A percentile compares a stretch with the other conserved stretches of the same genome.
These are phyloP conservation scores for Ptilonorhynchus violaceus DNA, from an alignment of 2,113 vertebrate genomes.

Conservation along the genomic window DNA sequence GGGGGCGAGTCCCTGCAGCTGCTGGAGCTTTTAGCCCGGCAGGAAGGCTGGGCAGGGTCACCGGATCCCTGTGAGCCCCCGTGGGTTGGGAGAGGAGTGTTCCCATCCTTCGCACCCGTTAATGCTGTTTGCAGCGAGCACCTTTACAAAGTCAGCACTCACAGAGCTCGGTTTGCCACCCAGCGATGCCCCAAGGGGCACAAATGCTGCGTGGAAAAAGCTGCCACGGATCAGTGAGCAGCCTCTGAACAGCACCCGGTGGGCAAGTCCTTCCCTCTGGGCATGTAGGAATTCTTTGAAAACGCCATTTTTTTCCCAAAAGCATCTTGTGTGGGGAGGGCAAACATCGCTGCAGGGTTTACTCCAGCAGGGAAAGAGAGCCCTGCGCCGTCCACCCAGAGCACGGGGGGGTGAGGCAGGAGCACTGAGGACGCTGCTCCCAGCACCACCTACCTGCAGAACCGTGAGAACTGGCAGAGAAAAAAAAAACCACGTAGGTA, in stretches of 20 bases:
- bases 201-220: neutral
- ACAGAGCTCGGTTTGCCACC: neutral
- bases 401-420: neutral
- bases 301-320: neutral
- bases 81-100: neutral
- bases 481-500: constrained; percentile 2
- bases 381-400: neutral
- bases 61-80: neutral
- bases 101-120: neutral
- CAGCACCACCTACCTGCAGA: constrained; percentile 46
- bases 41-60: neutral
- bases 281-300: neutral
- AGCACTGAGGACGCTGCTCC: neutral
- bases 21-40: neutral
- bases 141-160: neutral
- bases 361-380: neutral
- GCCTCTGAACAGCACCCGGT: neutral
- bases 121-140: neutral
- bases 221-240: neutral
- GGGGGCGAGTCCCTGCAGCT: neutral
- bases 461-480: constrained; percentile 42
- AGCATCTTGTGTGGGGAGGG: neutral
- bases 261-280: neutral
- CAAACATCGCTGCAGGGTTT: neutral
- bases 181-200: neutral